Percentiles rank a stretch among this genome's conserved stretches.
These are phyloP conservation scores for Halcyon badia DNA, from an alignment of 2,797 vertebrate genomes.

Conservation along the genomic window DNA sequence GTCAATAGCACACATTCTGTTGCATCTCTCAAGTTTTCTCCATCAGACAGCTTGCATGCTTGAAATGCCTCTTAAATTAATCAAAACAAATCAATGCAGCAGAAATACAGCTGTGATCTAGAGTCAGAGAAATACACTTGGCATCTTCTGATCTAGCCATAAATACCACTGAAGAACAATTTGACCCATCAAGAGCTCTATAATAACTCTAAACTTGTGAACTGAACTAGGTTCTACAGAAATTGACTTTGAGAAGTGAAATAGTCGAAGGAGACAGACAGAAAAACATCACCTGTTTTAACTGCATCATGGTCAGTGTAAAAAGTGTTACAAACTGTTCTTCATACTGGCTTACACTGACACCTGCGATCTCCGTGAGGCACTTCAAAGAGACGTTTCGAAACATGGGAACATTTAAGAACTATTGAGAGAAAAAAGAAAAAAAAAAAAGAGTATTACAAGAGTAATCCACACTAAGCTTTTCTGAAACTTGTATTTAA, in stretches of 20 bases:
- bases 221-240: neutral
- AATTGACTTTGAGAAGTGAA: neutral
- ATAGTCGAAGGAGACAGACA: neutral
- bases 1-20: neutral
- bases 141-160: neutral
- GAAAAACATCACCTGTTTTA: conserved; percentile 90
- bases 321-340: conserved; percentile 97
- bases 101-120: neutral
- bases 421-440: conserved; percentile 77
- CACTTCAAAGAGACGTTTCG: conserved; percentile 98
- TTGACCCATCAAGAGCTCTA: neutral
- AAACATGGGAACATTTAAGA: conserved; percentile 98
- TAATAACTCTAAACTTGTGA: neutral
- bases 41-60: neutral
- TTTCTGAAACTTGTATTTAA: neutral
- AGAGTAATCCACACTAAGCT: fast-evolving
- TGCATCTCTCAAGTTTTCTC: neutral
- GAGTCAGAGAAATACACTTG: neutral
- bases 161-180: neutral
- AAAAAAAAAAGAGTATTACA: neutral
- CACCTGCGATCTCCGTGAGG: conserved; percentile 97
- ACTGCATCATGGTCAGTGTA: conserved; percentile 97
- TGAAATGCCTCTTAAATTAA: neutral
- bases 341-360: conserved; percentile 97
- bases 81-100: neutral